Evolutionary conservation across 2,888 invertebrate genomes (phyloP), one percentile per base, ranked within the genome.

Genomic region (Macropis europaea): DNA sequence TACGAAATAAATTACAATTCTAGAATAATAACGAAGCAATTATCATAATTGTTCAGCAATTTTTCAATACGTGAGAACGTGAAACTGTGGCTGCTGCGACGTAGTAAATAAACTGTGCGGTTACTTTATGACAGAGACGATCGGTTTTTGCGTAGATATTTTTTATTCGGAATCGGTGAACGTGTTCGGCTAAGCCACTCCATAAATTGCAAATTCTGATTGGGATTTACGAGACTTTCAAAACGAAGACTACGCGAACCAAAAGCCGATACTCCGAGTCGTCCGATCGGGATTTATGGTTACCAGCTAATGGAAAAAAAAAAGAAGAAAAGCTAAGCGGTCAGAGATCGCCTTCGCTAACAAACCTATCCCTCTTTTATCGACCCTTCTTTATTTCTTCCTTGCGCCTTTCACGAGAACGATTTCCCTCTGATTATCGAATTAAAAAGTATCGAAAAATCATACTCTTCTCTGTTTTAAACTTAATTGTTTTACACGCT

Each of bases 141-240:
- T 40, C 59, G 45, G 61, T 62, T 40, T 54, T 30, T 48, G 43
- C 30, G 45, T 45, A n/a, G n/a, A n/a, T n/a, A 45, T 30, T 64
- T 45, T 56, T 66, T 50, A 38, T 26, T 50, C 34, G 34, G 22
- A 42, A 54, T 68, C 24, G 40, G 24, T 26, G 42, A 47, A 64
- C 48, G 38, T 15, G 63, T 19, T 34, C 48, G 26, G 22, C 45
- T 64, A 64, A 72, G 56, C 62, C 68, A 52, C 17, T 52, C 72
- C 43, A 79, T 79, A 79, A 77, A 81, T 75, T 74, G 59, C 62
- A 43, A 71, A 75, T 77, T 77, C 71, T 81, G 62, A 79, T 81
- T 54, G 71, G 45, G 57, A 79, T 81, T 79, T 79, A 79, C 77
- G 81, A 67, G 59, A 38, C 47, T 40, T 68, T 66, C 56, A 50